Evolutionary conservation across 2,888 invertebrate species (phyloP).

Genomic region (Apamea monoglypha): DNA sequence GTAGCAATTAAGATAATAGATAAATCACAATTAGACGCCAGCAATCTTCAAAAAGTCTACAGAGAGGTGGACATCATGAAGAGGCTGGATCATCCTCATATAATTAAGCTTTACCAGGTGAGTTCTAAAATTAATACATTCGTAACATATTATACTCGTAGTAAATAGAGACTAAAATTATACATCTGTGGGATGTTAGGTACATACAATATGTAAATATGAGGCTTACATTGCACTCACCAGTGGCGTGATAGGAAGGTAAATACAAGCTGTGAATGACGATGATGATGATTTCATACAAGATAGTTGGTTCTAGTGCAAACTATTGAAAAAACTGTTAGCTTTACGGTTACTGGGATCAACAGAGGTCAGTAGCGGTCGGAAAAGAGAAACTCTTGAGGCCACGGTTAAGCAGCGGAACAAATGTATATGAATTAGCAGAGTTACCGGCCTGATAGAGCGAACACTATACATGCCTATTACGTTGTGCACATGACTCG

Average conservation of each 20-base stretch:
- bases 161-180: constrained; percentile 15
- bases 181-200: not conserved
- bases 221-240: constrained; percentile 41
- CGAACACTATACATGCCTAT: constrained; percentile 61
- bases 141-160: not conserved
- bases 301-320: not conserved
- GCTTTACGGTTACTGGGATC: constrained; percentile 41
- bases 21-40: constrained; percentile 97
- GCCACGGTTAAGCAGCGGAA: constrained; percentile 70
- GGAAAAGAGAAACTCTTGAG: constrained; percentile 69
- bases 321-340: constrained; percentile 30
- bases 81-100: constrained; percentile 98
- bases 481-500: constrained; percentile 69
- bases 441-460: constrained; percentile 68
- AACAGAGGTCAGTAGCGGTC: constrained; percentile 69
- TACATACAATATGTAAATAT: constrained; percentile 18
- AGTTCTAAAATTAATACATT: constrained; percentile 64
- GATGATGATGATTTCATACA: constrained; percentile 33
- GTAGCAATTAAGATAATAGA: constrained; percentile 99
- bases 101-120: constrained; percentile 99
- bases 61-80: constrained; percentile 99
- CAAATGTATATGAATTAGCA: constrained; percentile 73
- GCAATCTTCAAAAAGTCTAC: constrained; percentile 98
- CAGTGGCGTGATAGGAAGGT: constrained; percentile 28
- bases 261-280: constrained; percentile 39